Evolutionary conservation across 2,797 vertebrate genomes (phyloP).

Genomic region (Stomatorhinus walkeri): DNA sequence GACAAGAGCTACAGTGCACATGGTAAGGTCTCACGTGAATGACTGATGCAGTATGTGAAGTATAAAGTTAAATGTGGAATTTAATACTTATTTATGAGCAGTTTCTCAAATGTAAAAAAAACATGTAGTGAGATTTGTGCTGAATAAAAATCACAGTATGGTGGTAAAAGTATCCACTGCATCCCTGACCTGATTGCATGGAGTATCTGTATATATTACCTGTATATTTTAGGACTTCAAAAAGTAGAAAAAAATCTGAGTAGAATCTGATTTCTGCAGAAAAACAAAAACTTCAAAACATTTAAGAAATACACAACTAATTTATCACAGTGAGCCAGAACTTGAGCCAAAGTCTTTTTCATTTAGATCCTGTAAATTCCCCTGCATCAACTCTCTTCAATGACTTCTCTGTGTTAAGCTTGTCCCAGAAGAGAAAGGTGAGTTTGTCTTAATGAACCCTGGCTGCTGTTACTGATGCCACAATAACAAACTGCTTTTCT

Average conservation of each 20-base stretch:
- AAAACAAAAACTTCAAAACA: neutral
- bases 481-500: neutral
- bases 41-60: neutral
- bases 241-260: neutral
- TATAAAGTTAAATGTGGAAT: neutral
- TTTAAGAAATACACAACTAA: neutral
- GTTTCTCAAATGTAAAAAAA: neutral
- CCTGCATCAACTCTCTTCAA: slow-evolving; percentile 92
- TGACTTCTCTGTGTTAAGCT: slow-evolving; percentile 93
- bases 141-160: neutral
- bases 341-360: slow-evolving; percentile 16
- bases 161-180: neutral
- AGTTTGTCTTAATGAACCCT: slow-evolving; percentile 33
- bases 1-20: slow-evolving; percentile 93
- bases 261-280: neutral
- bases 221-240: neutral
- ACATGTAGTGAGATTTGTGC: neutral
- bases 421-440: slow-evolving; percentile 98
- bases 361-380: slow-evolving; percentile 86
- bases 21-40: slow-evolving; percentile 58
- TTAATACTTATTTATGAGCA: neutral
- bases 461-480: neutral
- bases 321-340: neutral
- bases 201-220: neutral
- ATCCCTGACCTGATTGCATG: neutral